Conservation (phyloP, 2,797 vertebrate species). For the Xenentodon cancila region DNA sequence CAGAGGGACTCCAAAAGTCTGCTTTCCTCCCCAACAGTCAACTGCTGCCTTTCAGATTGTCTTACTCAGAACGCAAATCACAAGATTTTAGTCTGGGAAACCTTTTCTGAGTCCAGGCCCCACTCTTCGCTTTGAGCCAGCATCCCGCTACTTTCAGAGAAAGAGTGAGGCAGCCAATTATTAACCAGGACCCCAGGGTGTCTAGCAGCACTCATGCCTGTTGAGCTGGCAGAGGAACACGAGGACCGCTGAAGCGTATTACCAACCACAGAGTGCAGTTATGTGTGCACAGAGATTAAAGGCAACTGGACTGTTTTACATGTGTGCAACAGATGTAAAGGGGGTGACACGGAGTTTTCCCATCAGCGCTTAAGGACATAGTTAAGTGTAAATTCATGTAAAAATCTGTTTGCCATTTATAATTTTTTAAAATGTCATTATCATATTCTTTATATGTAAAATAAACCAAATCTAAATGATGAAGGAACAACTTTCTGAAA, state of each 20-base stretch:
- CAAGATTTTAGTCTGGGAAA: constrained; percentile 60
- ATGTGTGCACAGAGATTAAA: constrained; percentile 72
- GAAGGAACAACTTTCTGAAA: neutral
- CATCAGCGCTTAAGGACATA: constrained; percentile 31
- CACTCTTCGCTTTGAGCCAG: constrained; percentile 49
- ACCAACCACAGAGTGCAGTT: constrained; percentile 71
- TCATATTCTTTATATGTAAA: neutral
- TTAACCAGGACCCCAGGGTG: constrained; percentile 78
- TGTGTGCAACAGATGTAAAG: constrained; percentile 76
- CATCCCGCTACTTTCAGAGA: constrained; percentile 68
- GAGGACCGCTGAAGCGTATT: constrained; percentile 69
- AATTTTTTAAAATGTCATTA: neutral
- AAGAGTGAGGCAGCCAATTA: constrained; percentile 81
- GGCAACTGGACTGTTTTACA: constrained; percentile 64
- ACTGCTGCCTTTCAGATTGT: constrained; percentile 49
- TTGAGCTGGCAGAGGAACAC: constrained; percentile 65
- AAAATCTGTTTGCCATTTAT: constrained; percentile 11
- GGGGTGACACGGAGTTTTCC: constrained; percentile 38
- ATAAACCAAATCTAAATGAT: neutral
- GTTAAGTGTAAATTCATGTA: constrained; percentile 33
- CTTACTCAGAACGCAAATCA: constrained; percentile 55
- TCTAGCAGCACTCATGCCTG: constrained; percentile 66
- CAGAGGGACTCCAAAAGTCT: constrained; percentile 67
- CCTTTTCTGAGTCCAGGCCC: constrained; percentile 39
- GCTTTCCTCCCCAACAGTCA: constrained; percentile 52